Conservation (phyloP, 2,888 invertebrate genomes). For the Drosophila cognata region DNA sequence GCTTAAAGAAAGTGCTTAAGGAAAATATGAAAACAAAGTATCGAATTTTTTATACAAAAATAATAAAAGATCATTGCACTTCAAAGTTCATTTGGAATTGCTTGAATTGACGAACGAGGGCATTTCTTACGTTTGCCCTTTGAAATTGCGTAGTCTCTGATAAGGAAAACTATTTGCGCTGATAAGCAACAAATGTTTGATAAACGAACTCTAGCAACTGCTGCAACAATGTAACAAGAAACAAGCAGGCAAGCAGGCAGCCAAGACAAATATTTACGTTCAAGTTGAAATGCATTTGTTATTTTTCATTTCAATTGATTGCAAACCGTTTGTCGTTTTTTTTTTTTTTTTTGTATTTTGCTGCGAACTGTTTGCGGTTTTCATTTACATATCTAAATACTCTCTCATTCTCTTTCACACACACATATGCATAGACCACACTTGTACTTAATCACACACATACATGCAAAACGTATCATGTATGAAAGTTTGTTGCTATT, state of each 20-base stretch:
- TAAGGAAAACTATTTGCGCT: slow-evolving; percentile 32
- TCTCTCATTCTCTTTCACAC: slow-evolving; percentile 12
- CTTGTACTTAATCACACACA: neutral
- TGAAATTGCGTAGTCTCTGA: slow-evolving; percentile 29
- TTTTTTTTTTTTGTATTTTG: slow-evolving; percentile 28
- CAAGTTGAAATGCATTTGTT: slow-evolving; percentile 10
- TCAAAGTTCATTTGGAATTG: neutral
- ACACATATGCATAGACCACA: neutral
- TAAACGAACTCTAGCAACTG: slow-evolving; percentile 27
- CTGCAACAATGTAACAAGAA: slow-evolving; percentile 32
- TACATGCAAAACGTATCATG: neutral
- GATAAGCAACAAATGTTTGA: slow-evolving; percentile 49
- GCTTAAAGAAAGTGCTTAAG: neutral
- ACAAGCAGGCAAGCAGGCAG: neutral
- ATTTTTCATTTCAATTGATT: slow-evolving; percentile 25
- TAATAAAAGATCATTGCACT: neutral
- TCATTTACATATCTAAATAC: slow-evolving; percentile 37
- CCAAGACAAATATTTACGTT: slow-evolving; percentile 25
- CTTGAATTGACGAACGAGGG: neutral
- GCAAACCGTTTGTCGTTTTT: slow-evolving; percentile 16
- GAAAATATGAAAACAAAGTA: neutral
- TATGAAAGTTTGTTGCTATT: slow-evolving; percentile 23
- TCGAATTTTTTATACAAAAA: neutral
- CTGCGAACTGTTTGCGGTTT: slow-evolving; percentile 60
- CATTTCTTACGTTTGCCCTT: slow-evolving; percentile 3